A percentile compares a stretch with the other conserved stretches of the same genome.
Evolutionary conservation across 2,113 vertebrate species (phyloP).

Genomic region (Puffinus mauretanicus): DNA sequence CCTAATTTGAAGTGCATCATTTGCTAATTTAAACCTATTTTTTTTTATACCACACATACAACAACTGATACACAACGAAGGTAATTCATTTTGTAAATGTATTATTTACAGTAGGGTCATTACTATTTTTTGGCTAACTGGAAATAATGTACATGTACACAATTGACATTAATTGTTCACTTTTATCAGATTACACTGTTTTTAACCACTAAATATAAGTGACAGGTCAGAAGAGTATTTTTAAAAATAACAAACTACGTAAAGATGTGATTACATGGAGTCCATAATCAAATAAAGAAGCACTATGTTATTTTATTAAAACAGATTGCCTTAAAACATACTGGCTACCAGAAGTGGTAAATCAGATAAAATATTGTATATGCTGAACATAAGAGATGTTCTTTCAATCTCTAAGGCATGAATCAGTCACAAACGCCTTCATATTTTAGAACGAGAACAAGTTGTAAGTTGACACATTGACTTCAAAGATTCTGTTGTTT

Average conservation of each 20-base stretch:
- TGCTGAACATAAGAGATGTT: background rate
- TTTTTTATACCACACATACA: background rate
- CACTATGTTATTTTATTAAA: background rate
- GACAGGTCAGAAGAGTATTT: background rate
- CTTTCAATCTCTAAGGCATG: background rate
- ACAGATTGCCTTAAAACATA: background rate
- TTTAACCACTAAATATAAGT: background rate
- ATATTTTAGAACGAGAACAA: background rate
- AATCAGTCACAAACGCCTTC: background rate
- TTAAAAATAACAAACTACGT: background rate
- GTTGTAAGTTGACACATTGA: background rate
- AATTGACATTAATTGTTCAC: background rate
- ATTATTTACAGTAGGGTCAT: background rate
- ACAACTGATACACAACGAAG: background rate
- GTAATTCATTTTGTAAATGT: background rate
- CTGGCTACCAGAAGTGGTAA: background rate
- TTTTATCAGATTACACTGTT: background rate
- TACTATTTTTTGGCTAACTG: background rate
- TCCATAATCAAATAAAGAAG: background rate
- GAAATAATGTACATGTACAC: background rate
- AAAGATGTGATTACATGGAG: background rate
- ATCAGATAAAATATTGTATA: background rate
- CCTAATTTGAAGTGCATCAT: background rate
- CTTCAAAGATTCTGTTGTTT: background rate
- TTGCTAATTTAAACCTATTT: background rate